Conservation (phyloP, 2,113 vertebrate genomes). For the Hiodon alosoides region DNA sequence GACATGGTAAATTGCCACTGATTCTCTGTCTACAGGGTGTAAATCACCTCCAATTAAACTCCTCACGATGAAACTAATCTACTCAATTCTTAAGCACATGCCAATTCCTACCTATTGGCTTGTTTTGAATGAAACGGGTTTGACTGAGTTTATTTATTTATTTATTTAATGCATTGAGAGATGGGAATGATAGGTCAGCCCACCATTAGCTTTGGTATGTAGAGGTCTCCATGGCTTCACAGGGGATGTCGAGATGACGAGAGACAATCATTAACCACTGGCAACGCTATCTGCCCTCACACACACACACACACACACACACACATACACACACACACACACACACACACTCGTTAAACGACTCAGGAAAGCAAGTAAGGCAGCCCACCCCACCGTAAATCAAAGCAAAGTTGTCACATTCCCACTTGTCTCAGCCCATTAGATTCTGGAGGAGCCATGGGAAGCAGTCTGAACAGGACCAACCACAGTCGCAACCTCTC, state of each 20-base stretch:
- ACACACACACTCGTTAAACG: slow-evolving; percentile 39
- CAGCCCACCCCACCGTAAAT: slow-evolving; percentile 48
- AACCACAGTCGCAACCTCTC: slow-evolving; percentile 34
- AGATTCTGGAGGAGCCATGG: slow-evolving; percentile 48
- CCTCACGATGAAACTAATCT: too few species aligned
- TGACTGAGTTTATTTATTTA: too few species aligned
- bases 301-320: neutral
- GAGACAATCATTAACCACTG: slow-evolving; percentile 11
- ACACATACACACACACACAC: neutral
- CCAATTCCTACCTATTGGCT: too few species aligned
- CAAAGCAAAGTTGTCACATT: slow-evolving; percentile 51
- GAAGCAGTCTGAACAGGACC: slow-evolving; percentile 44
- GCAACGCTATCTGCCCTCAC: neutral
- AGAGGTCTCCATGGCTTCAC: too few species aligned
- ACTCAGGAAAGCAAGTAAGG: slow-evolving; percentile 46
- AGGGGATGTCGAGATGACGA: neutral
- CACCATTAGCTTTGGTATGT: too few species aligned
- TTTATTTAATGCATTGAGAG: too few species aligned
- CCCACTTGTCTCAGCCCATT: slow-evolving; percentile 47
- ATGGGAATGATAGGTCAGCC: too few species aligned
- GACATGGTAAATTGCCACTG: too few species aligned
- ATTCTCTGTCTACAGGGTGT: too few species aligned
- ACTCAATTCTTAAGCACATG: too few species aligned
- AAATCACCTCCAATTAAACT: too few species aligned
- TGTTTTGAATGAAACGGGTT: too few species aligned